These are phyloP conservation scores for Enteromius argenteus DNA, from an alignment of 2,797 vertebrate species.

Conservation along the genomic window DNA sequence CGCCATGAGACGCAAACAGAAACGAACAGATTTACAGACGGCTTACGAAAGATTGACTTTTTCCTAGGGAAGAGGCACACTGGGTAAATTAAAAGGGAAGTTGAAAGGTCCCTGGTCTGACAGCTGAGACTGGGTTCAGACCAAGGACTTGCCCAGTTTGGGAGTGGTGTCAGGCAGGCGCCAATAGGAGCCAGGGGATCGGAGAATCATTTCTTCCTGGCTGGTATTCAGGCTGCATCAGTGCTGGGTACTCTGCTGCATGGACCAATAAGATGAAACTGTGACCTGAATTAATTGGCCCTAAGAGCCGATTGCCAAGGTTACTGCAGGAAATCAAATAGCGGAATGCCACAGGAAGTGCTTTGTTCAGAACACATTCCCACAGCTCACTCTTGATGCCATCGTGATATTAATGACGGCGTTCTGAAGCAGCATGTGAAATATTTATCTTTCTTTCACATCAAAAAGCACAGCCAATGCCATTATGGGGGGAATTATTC, in stretches of 20 bases:
- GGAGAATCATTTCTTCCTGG: slow-evolving; percentile 73
- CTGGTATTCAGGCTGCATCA: slow-evolving; percentile 77
- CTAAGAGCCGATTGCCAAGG: slow-evolving; percentile 81
- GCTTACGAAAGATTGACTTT: slow-evolving; percentile 34
- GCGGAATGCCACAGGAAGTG: slow-evolving; percentile 77
- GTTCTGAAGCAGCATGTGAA: slow-evolving; percentile 41
- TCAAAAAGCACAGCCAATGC: slow-evolving; percentile 27
- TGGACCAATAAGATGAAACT: slow-evolving; percentile 67
- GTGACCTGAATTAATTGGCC: slow-evolving; percentile 83
- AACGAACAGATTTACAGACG: slow-evolving; percentile 27
- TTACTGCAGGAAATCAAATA: slow-evolving; percentile 80
- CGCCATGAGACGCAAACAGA: slow-evolving; percentile 26
- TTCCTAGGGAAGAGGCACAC: slow-evolving; percentile 38
- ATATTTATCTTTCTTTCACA: slow-evolving; percentile 36
- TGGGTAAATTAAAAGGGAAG: slow-evolving; percentile 54
- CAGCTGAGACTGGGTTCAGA: slow-evolving; percentile 62
- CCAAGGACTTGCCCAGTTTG: slow-evolving; percentile 69
- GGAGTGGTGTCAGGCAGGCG: slow-evolving; percentile 72
- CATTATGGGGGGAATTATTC: slow-evolving; percentile 29
- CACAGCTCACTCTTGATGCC: slow-evolving; percentile 70
- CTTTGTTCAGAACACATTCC: slow-evolving; percentile 71
- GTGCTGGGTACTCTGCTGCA: slow-evolving; percentile 71
- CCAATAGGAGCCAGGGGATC: slow-evolving; percentile 72
- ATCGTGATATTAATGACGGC: slow-evolving; percentile 73
- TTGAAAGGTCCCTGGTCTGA: slow-evolving; percentile 59